Evolutionary conservation across 2,113 vertebrate genomes (phyloP).

Genomic region (Chionodraco myersi): DNA sequence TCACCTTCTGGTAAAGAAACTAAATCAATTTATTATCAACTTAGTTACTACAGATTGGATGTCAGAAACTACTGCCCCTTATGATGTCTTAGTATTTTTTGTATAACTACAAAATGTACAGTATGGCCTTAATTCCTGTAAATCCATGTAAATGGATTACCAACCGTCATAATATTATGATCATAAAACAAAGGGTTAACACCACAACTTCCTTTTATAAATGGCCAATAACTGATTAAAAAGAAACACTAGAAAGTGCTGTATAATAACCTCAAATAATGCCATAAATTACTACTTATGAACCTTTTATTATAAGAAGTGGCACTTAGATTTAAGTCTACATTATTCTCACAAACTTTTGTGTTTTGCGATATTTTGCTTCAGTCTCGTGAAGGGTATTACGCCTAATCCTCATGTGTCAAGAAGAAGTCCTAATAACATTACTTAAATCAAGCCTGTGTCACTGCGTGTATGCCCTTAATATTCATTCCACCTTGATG

Average conservation of each 20-base stretch:
- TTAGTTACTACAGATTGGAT: not conserved
- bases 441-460: conserved; percentile 2
- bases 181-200: not conserved
- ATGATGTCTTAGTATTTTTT: not conserved
- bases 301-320: not conserved
- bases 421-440: conserved; percentile 17
- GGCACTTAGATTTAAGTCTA: not conserved
- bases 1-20: not conserved
- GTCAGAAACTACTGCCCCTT: not conserved
- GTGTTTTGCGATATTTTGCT: not conserved
- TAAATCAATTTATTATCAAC: not conserved
- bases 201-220: not conserved
- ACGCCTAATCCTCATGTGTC: conserved; percentile 1
- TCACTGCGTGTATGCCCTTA: conserved; percentile 20
- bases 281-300: not conserved
- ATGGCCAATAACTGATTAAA: not conserved
- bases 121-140: too few relatives aligned
- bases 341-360: not conserved
- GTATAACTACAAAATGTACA: not conserved
- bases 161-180: not conserved
- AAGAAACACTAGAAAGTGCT: not conserved
- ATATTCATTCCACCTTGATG: conserved; percentile 18
- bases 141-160: not conserved
- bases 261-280: not conserved
- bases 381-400: not conserved